These are phyloP conservation scores for Ruditapes philippinarum DNA, from an alignment of 1,140 invertebrate species.

Conservation along the genomic window DNA sequence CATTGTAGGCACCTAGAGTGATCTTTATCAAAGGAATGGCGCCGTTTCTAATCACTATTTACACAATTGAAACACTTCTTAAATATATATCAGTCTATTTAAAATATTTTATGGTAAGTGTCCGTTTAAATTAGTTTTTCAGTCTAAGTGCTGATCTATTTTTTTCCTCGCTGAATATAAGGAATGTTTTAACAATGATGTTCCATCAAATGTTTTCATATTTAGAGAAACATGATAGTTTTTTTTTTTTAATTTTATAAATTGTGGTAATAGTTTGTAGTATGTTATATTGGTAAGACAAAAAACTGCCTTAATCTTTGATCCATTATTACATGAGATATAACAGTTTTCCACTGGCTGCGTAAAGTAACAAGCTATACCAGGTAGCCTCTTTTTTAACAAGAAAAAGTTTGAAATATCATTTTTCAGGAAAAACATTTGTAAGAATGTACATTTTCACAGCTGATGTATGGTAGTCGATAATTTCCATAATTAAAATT, in stretches of 20 bases:
- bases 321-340: no score
- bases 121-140: neutral
- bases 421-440: neutral
- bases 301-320: no score
- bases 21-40: conserved; percentile 29
- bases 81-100: neutral
- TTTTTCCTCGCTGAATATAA: no score
- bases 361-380: no score
- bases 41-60: conserved; percentile 41
- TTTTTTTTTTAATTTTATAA: no score
- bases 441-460: neutral
- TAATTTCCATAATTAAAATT: conserved; percentile 33
- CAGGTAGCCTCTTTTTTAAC: neutral
- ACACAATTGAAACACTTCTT: conserved; percentile 9
- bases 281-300: no score
- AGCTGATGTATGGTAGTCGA: neutral
- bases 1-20: neutral
- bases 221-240: no score
- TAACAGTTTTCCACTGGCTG: no score
- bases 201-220: no score
- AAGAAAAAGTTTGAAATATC: neutral
- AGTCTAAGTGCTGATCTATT: no score
- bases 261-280: no score
- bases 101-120: conserved; percentile 6
- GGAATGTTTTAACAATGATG: no score